Percentiles rank a stretch among this genome's conserved stretches.
phyloP scores from a whole-genome alignment of 2,797 vertebrate genomes.

The Thalassophryne amazonica region DNA sequence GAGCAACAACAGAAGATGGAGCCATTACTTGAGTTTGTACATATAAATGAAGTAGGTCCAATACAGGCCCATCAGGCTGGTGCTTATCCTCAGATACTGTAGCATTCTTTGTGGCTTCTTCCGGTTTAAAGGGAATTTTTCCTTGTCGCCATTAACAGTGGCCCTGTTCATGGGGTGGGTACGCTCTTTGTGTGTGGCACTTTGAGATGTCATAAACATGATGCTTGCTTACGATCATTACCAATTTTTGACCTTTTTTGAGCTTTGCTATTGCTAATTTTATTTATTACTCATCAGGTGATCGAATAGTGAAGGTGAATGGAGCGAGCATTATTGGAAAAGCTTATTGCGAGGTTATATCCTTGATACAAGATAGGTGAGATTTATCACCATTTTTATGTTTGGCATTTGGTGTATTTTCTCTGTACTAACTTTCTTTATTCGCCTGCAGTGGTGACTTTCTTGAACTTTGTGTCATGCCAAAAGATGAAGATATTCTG shows the following conservation, averaged over 20 bases:
- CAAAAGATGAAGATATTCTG: constrained; percentile 98
- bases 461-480: constrained; percentile 97
- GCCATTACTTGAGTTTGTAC: no score
- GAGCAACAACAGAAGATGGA: no score
- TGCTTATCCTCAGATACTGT: no score
- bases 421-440: neutral
- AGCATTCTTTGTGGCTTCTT: no score
- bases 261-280: neutral
- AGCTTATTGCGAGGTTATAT: constrained; percentile 96
- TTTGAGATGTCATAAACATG: no score
- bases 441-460: constrained; percentile 83
- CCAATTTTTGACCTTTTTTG: neutral
- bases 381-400: constrained; percentile 2
- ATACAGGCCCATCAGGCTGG: no score
- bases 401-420: neutral
- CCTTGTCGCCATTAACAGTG: no score
- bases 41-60: no score
- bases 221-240: neutral
- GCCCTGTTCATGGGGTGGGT: no score
- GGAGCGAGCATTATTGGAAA: constrained; percentile 97
- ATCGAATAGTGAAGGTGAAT: constrained; percentile 97
- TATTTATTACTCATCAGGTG: constrained; percentile 76
- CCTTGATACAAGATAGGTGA: constrained; percentile 97
- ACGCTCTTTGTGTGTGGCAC: no score
- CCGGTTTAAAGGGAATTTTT: no score